These are phyloP conservation scores for Ataeniobius toweri DNA, from an alignment of 2,797 vertebrate species.

Conservation along the genomic window DNA sequence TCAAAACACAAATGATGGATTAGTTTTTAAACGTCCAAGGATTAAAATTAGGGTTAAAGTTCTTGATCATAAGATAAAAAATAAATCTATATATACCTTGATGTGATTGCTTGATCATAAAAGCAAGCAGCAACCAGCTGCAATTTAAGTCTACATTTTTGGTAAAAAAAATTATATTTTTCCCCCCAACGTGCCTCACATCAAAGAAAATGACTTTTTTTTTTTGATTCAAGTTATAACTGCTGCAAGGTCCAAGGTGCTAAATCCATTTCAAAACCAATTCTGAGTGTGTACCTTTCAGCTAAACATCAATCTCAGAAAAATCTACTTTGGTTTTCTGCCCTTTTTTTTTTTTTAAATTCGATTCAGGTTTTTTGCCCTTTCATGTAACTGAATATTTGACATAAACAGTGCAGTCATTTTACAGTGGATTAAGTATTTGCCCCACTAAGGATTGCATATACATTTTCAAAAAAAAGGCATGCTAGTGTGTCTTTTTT, in stretches of 20 bases:
- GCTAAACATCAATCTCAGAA: constrained; percentile 35
- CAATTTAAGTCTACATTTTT: constrained; percentile 57
- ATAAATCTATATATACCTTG: constrained; percentile 51
- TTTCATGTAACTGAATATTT: constrained; percentile 35
- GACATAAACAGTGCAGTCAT: no score
- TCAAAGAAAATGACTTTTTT: constrained; percentile 63
- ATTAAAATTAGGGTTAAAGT: constrained; percentile 52
- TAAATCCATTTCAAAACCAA: constrained; percentile 63
- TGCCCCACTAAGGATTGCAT: background rate
- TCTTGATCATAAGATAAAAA: constrained; percentile 29
- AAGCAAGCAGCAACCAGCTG: constrained; percentile 48
- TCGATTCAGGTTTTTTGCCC: constrained; percentile 39
- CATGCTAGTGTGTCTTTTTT: no score
- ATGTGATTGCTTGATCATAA: constrained; percentile 65
- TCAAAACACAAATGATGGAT: constrained; percentile 4
- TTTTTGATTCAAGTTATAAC: constrained; percentile 44
- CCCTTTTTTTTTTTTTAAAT: constrained; percentile 23
- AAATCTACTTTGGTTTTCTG: constrained; percentile 43
- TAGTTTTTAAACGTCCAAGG: constrained; percentile 26
- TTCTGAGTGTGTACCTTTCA: constrained; percentile 55
- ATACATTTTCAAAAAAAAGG: no score
- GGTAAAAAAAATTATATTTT: constrained; percentile 61
- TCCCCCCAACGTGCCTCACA: constrained; percentile 59
- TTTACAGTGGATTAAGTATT: constrained; percentile 54
- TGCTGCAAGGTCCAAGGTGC: constrained; percentile 62